phyloP scores from a whole-genome alignment of 2,797 vertebrate species.

The Astyanax mexicanus region DNA sequence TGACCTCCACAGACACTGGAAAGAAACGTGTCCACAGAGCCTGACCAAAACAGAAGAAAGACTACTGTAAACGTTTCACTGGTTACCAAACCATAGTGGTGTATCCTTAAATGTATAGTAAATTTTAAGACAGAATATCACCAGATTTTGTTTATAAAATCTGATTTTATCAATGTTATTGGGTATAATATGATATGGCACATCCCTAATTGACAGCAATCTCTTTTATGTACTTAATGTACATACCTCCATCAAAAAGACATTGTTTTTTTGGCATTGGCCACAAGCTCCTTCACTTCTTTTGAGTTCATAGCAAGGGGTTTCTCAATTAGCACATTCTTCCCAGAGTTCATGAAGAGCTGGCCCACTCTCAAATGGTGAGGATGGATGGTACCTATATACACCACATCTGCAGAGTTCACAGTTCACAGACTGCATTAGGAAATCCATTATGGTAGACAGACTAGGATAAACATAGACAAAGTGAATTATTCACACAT shows the following conservation, averaged over 20 bases:
- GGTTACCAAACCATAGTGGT: too few species aligned
- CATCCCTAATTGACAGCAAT: too few species aligned
- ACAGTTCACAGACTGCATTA: neutral
- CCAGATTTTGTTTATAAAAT: too few species aligned
- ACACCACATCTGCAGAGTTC: neutral
- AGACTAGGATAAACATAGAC: too few species aligned
- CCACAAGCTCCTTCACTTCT: neutral
- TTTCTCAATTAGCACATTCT: constrained; percentile 4
- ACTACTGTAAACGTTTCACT: neutral
- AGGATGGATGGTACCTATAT: neutral
- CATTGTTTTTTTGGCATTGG: neutral
- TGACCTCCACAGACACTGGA: neutral
- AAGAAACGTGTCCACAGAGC: neutral
- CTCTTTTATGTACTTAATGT: neutral
- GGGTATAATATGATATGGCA: too few species aligned
- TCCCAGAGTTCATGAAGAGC: neutral
- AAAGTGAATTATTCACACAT: too few species aligned
- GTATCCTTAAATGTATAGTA: too few species aligned
- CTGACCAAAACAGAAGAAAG: neutral
- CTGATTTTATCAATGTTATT: too few species aligned
- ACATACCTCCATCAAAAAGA: neutral
- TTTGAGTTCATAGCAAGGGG: neutral
- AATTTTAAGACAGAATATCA: too few species aligned
- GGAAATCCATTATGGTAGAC: too few species aligned
- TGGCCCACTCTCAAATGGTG: neutral